Evolutionary conservation across 1,140 invertebrate genomes (phyloP), one percentile per base, ranked within the genome.

Genomic region (Leptonema lineaticorne): DNA sequence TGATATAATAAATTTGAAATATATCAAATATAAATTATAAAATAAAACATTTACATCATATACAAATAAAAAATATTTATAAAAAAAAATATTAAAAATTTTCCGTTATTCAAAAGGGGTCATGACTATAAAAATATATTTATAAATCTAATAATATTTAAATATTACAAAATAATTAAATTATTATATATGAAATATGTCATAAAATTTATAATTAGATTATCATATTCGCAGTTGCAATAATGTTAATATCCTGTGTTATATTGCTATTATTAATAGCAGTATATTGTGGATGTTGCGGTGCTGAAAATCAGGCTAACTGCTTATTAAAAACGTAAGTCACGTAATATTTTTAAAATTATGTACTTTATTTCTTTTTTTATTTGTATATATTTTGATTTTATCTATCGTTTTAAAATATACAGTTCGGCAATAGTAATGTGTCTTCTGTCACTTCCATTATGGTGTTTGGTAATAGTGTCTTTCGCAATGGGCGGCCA

Each of bases 401-500:
- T 9, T 14, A 14, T 5, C 45, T 29, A 26, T 63, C 46, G 33
- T 48, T 65, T 67, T 65, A 56, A n/a, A 28, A 67, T 74, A 75
- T 79, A 24, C 75, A 82, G 81, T 59, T 82, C 83, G 58, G 76
- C 82, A 0, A 71, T 78, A 45, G 76, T 83, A 72, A 75, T 82
- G 33, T 82, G 81, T 69, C 73, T 83, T 33, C 68, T 78, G 27
- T 79, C 81, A 41, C 74, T 85, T 2, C 69, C 81, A 37, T 65
- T 83, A 16, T 85, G 84, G 84, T 66, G 73, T 27, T 67, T 81
- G 30, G 78, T 82, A 60, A 81, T 78, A 18, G 75, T 78, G 8
- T 74, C 79, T 7, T 82, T 85, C 69, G 73, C 85, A 16, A 76
- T 83, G 22, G 80, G 82, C 24, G 82, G 82, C 29, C 82, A 85